phyloP scores from a whole-genome alignment of 2,113 vertebrate species.

The Harpagus bidentatus region DNA sequence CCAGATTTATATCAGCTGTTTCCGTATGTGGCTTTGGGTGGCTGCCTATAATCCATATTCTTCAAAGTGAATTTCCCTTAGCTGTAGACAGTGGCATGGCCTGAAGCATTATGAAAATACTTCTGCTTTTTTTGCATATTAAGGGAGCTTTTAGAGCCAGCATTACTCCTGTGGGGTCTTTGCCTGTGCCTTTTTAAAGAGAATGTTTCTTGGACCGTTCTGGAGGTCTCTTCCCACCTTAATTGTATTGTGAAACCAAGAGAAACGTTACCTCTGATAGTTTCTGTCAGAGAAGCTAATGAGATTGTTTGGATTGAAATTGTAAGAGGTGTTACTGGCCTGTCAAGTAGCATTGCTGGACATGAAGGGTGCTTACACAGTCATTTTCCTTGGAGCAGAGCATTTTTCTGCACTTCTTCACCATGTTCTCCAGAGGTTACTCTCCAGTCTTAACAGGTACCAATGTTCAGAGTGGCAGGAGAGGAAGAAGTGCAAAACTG shows the following conservation, averaged over 20 bases:
- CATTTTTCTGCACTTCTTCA: not conserved
- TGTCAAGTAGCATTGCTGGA: not conserved
- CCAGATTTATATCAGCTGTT: not conserved
- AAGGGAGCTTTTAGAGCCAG: not conserved
- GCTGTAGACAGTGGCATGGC: not conserved
- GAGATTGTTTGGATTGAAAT: not conserved
- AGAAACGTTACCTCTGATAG: not conserved
- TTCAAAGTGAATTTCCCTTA: constrained; percentile 3
- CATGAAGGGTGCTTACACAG: not conserved
- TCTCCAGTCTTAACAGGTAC: not conserved
- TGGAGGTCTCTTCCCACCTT: not conserved
- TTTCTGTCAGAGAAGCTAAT: not conserved
- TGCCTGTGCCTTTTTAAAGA: not conserved
- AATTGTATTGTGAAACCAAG: not conserved
- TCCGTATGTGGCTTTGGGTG: not conserved
- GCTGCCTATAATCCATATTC: not conserved
- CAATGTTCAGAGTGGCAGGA: not conserved
- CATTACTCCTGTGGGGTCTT: not conserved
- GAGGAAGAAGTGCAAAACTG: not conserved
- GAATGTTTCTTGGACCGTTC: not conserved
- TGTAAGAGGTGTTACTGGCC: not conserved
- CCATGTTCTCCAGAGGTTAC: not conserved
- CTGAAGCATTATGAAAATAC: not conserved
- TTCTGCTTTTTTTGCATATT: not conserved
- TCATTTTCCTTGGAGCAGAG: not conserved